Evolutionary conservation across 35 echinoderm and acorn worm genomes (phyloP).

Genomic region (Stichopus chloronotus): DNA sequence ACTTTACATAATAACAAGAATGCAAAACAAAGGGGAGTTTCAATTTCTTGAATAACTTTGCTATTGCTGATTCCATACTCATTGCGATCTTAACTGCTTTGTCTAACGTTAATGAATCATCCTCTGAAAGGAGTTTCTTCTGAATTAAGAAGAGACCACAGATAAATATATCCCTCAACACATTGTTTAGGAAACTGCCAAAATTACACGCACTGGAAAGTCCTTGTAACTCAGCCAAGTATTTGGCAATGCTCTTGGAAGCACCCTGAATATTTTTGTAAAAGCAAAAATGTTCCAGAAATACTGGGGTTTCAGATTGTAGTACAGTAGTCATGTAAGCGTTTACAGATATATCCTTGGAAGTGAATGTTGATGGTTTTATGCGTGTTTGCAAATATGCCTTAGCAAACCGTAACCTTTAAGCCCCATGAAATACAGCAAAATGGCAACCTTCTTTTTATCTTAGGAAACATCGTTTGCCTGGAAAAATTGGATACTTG

Average conservation of each 20-base stretch:
- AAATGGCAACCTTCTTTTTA: slow-evolving; percentile 22
- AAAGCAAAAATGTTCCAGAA: slow-evolving; percentile 24
- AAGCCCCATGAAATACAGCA: slow-evolving; percentile 23
- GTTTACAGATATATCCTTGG: background rate
- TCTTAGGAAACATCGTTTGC: slow-evolving; percentile 27
- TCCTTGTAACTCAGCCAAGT: background rate
- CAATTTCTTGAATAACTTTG: too few relatives aligned
- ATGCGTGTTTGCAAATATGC: background rate
- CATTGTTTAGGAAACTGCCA: background rate
- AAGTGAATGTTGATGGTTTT: background rate
- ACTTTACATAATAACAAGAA: too few relatives aligned
- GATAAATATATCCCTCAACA: slow-evolving; percentile 25
- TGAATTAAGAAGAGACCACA: slow-evolving; percentile 36
- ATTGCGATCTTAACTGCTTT: slow-evolving; percentile 44
- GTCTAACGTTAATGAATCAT: background rate
- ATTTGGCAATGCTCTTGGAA: background rate
- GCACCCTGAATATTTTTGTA: background rate
- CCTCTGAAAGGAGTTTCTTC: slow-evolving; percentile 36
- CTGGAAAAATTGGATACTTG: background rate
- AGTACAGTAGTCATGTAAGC: slow-evolving; percentile 10
- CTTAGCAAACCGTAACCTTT: slow-evolving; percentile 42
- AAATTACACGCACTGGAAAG: slow-evolving; percentile 23
- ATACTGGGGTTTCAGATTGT: slow-evolving; percentile 35
- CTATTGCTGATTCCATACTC: slow-evolving; percentile 17
- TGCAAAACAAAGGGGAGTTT: too few relatives aligned